Percentiles rank a stretch among this genome's conserved stretches.
Evolutionary conservation across 92 coral and sea anemone species (phyloP).

Genomic region (Muricea muricata): DNA sequence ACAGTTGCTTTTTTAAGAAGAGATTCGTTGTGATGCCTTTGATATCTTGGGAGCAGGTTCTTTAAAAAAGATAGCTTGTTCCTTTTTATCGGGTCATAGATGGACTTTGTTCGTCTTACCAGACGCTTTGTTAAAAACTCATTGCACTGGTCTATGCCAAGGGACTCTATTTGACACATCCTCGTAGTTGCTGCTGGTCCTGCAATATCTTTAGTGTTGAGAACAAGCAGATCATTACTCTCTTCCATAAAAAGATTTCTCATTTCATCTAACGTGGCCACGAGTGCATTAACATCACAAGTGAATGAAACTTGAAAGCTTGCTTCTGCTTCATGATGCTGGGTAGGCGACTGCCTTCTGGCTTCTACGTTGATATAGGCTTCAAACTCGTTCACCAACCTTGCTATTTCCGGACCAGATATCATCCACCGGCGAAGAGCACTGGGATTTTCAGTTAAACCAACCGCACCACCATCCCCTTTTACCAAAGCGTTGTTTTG

Average conservation of each 20-base stretch:
- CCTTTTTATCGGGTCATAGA: constrained; percentile 61
- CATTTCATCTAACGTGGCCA: constrained; percentile 34
- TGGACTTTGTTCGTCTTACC: constrained; percentile 33
- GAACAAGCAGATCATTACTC: constrained; percentile 47
- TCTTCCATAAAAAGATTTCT: constrained; percentile 63
- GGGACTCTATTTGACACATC: constrained; percentile 32
- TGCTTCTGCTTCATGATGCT: constrained; percentile 64
- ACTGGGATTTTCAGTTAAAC: constrained; percentile 60
- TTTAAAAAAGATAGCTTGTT: constrained; percentile 65
- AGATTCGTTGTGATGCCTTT: constrained; percentile 27
- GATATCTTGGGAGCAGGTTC: constrained; percentile 13
- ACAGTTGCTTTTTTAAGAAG: constrained; percentile 49
- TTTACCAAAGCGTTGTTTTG: constrained; percentile 68
- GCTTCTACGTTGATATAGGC: constrained; percentile 13
- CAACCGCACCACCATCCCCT: constrained; percentile 69
- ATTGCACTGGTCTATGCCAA: constrained; percentile 56
- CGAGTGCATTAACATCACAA: constrained; percentile 59
- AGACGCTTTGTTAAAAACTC: constrained; percentile 49
- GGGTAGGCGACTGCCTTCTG: no score
- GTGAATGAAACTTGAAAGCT: constrained; percentile 46
- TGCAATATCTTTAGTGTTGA: constrained; percentile 64
- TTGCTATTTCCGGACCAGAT: constrained; percentile 70
- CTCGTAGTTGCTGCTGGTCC: constrained; percentile 18
- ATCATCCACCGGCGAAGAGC: constrained; percentile 73
- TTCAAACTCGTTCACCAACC: constrained; percentile 63